Evolutionary conservation across 2,888 invertebrate species (phyloP).

Genomic region (Heliconius hortense): DNA sequence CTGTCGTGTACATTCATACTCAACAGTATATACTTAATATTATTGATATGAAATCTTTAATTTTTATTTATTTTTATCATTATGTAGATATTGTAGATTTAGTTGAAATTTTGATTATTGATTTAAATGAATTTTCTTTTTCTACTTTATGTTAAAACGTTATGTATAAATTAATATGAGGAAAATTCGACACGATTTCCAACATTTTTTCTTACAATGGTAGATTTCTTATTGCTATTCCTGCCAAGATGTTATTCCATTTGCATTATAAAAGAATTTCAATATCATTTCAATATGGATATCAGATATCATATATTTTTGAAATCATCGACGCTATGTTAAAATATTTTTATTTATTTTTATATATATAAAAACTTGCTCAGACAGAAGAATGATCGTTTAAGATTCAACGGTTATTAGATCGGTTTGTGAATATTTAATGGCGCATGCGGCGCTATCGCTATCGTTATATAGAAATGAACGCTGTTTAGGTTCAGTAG

Average conservation of each 20-base stretch:
- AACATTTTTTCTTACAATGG: background rate
- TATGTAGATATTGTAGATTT: background rate
- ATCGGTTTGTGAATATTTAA: constrained; percentile 9
- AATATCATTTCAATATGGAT: background rate
- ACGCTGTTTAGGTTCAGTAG: no score
- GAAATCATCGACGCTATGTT: background rate
- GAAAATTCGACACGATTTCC: background rate
- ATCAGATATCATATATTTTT: background rate
- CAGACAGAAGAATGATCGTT: constrained; percentile 17
- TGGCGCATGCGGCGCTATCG: background rate
- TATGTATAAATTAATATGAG: background rate
- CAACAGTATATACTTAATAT: background rate
- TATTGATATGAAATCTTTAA: background rate
- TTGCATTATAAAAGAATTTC: background rate
- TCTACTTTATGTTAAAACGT: background rate
- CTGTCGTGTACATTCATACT: background rate
- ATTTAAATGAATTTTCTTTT: background rate
- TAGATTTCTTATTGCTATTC: background rate
- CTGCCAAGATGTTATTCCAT: background rate
- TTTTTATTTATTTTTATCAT: no score
- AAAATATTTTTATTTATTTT: background rate
- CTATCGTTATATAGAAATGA: background rate
- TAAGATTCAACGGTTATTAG: constrained; percentile 12
- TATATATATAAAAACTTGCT: background rate
- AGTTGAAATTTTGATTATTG: background rate